A percentile compares a stretch with the other conserved stretches of the same genome.
phyloP scores from a whole-genome alignment of 2,888 invertebrate genomes.

The Agriopis leucophaearia region DNA sequence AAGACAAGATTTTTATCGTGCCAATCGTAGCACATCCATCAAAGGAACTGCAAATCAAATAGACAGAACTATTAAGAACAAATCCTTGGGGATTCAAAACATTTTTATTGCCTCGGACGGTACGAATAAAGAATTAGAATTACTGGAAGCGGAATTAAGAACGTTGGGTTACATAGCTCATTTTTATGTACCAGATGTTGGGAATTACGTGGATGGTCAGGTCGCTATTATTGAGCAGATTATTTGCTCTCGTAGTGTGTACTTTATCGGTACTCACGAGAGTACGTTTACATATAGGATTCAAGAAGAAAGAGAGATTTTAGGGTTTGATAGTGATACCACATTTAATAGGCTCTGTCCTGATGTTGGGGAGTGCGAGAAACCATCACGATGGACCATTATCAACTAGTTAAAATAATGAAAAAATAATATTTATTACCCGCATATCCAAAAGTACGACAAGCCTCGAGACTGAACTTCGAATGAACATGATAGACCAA shows the following conservation, averaged over 20 bases:
- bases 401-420: slow-evolving; percentile 72
- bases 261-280: slow-evolving; percentile 96
- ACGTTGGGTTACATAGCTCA: slow-evolving; percentile 63
- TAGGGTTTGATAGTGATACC: slow-evolving; percentile 92
- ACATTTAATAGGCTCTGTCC: slow-evolving; percentile 96
- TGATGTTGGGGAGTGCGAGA: slow-evolving; percentile 88
- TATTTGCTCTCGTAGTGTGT: slow-evolving; percentile 94
- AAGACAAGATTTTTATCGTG: slow-evolving; percentile 94
- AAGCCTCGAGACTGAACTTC: no score
- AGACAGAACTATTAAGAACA: slow-evolving; percentile 82
- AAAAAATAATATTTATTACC: background rate
- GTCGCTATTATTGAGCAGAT: slow-evolving; percentile 98
- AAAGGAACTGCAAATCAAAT: slow-evolving; percentile 92
- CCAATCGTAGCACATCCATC: slow-evolving; percentile 90
- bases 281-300: slow-evolving; percentile 99
- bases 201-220: slow-evolving; percentile 91
- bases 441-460: background rate
- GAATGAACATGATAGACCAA: no score
- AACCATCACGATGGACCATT: slow-evolving; percentile 92
- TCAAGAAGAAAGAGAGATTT: slow-evolving; percentile 98
- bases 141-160: slow-evolving; percentile 76
- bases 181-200: slow-evolving; percentile 72
- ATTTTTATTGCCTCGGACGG: slow-evolving; percentile 96
- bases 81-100: slow-evolving; percentile 67
- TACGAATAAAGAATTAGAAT: slow-evolving; percentile 82